These are phyloP conservation scores for Halictus quadricinctus DNA, from an alignment of 2,888 invertebrate species.

Conservation along the genomic window DNA sequence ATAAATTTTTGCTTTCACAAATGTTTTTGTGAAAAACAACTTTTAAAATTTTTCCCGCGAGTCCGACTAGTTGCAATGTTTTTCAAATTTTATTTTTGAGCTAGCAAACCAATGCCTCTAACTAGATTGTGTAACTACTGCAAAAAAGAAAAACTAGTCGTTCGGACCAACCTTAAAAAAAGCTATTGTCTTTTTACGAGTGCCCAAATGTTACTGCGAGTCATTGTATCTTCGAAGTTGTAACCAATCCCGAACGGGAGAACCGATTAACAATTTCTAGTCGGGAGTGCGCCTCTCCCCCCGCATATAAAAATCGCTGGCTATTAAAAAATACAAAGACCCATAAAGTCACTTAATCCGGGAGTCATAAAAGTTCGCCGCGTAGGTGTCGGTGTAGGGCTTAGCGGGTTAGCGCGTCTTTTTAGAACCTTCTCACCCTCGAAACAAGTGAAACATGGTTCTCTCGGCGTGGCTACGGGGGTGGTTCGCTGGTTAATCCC, in stretches of 20 bases:
- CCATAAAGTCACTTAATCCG: constrained; percentile 8
- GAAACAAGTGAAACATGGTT: constrained; percentile 9
- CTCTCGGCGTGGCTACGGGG: too few relatives aligned
- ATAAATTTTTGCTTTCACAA: not conserved
- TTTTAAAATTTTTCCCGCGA: not conserved
- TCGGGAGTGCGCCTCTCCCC: not conserved
- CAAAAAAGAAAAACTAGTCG: not conserved
- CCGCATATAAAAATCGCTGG: not conserved
- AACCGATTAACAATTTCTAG: not conserved
- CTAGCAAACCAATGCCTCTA: too few relatives aligned
- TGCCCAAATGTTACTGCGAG: not conserved
- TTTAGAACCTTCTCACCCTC: not conserved
- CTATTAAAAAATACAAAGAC: not conserved
- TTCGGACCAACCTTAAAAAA: not conserved
- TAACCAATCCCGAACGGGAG: not conserved
- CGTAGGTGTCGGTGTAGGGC: not conserved
- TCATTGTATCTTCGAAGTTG: not conserved
- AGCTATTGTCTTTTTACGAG: not conserved
- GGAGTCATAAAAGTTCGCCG: constrained; percentile 8
- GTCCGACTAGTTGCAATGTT: too few relatives aligned
- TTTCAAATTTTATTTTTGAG: too few relatives aligned
- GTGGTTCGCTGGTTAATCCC: constrained; percentile 35
- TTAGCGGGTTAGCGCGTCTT: not conserved
- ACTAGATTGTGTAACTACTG: not conserved
- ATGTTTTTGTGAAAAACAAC: not conserved